Conservation (phyloP, 2,797 vertebrate genomes). For the Muscicapa striata region DNA sequence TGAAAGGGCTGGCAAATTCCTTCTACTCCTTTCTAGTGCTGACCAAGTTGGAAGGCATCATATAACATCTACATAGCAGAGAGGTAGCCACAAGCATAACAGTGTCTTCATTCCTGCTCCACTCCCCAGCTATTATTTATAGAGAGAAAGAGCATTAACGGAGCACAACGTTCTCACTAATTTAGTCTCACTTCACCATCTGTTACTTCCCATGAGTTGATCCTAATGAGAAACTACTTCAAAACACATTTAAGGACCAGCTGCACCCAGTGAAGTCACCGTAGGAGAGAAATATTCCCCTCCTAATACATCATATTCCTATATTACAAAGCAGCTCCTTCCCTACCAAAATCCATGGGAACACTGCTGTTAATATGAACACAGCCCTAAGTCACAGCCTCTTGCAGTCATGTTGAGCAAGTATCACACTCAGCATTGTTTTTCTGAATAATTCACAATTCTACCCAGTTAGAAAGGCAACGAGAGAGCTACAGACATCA, state of each 20-base stretch:
- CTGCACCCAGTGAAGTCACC: conserved; percentile 33
- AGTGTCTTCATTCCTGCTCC: background rate
- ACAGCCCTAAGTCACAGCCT: background rate
- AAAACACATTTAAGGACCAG: conserved; percentile 28
- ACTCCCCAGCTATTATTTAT: background rate
- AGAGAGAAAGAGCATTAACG: background rate
- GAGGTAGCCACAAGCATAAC: background rate
- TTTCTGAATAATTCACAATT: background rate
- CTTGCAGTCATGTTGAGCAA: background rate
- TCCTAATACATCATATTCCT: background rate
- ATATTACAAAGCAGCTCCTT: background rate
- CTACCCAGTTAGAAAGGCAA: background rate
- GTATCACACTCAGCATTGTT: background rate
- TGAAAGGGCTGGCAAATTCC: background rate
- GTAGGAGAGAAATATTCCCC: background rate
- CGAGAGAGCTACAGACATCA: background rate
- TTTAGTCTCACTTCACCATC: conserved; percentile 41
- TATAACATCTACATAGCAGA: background rate
- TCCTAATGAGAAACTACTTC: conserved; percentile 51
- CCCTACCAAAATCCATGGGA: background rate
- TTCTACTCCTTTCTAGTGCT: background rate
- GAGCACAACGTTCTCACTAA: conserved; percentile 26
- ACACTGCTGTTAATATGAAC: background rate
- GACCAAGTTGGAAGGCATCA: background rate
- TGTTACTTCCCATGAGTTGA: conserved; percentile 44